A percentile compares a stretch with the other conserved stretches of the same genome.
Conservation (phyloP, 2,888 invertebrate genomes). For the Ectropis crepuscularia region DNA sequence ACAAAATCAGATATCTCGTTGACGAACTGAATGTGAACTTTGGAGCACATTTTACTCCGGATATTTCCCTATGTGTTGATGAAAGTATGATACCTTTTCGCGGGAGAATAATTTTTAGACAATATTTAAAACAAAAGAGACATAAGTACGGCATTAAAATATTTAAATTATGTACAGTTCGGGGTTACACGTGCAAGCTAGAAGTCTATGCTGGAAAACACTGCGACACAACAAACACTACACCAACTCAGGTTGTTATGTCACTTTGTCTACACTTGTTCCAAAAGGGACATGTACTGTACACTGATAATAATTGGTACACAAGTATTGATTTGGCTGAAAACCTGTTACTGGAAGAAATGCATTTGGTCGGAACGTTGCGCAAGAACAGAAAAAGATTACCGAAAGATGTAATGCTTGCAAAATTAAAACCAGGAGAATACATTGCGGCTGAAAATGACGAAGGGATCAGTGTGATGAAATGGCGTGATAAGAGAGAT, state of each 20-base stretch:
- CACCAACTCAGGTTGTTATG: slow-evolving; percentile 12
- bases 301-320: slow-evolving; percentile 35
- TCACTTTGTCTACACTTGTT: slow-evolving; percentile 4
- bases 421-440: slow-evolving; percentile 35
- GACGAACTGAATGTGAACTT: slow-evolving; percentile 8
- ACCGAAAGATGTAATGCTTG: slow-evolving; percentile 31
- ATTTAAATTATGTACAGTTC: slow-evolving; percentile 40
- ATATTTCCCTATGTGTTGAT: slow-evolving; percentile 31
- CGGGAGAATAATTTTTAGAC: slow-evolving; percentile 33
- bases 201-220: slow-evolving; percentile 33
- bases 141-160: slow-evolving; percentile 42
- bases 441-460: slow-evolving; percentile 23
- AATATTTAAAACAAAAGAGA: slow-evolving; percentile 39
- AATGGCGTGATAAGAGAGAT: slow-evolving; percentile 34
- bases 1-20: slow-evolving; percentile 3
- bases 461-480: slow-evolving; percentile 28
- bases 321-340: slow-evolving; percentile 14
- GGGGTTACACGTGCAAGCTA: slow-evolving; percentile 42
- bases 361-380: slow-evolving; percentile 33
- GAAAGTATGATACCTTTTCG: slow-evolving; percentile 34
- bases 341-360: slow-evolving; percentile 27
- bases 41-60: slow-evolving; percentile 5
- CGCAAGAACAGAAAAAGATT: slow-evolving; percentile 32
- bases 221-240: slow-evolving; percentile 41
- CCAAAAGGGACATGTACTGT: slow-evolving; percentile 17